phyloP scores from a whole-genome alignment of 35 echinoderm and acorn worm species.

The Patiria miniata region DNA sequence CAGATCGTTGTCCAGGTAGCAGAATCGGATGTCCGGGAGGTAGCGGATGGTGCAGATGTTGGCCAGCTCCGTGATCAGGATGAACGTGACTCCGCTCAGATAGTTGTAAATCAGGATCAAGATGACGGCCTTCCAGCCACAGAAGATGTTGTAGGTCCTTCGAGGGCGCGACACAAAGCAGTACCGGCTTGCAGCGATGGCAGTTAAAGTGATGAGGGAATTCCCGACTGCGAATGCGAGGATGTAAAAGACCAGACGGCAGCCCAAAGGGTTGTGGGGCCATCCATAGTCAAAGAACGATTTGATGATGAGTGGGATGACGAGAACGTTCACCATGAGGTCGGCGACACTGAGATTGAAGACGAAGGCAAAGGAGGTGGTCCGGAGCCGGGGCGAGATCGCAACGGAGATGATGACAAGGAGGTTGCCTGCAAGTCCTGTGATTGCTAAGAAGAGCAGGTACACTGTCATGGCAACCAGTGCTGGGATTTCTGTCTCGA shows the following conservation, averaged over 20 bases:
- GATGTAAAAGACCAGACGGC: conserved; percentile 44
- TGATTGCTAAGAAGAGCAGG: conserved; percentile 7
- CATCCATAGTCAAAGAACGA: conserved; percentile 41
- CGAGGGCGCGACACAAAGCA: background rate
- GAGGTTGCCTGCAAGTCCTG: conserved; percentile 56
- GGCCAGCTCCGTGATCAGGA: conserved; percentile 35
- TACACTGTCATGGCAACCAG: background rate
- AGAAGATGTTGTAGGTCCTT: conserved; percentile 1
- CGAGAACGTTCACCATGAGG: conserved; percentile 5
- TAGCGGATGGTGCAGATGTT: conserved; percentile 30
- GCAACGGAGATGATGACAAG: conserved; percentile 52
- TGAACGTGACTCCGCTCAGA: background rate
- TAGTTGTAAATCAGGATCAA: background rate
- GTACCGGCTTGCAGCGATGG: conserved; percentile 54
- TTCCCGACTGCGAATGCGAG: conserved; percentile 33
- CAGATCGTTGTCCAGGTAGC: conserved; percentile 19
- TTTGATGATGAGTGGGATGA: conserved; percentile 2
- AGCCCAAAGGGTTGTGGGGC: conserved; percentile 22
- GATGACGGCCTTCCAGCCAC: background rate
- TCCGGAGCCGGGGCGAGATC: background rate
- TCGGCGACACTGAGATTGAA: conserved; percentile 31
- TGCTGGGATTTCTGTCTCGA: no score
- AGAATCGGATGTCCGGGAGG: conserved; percentile 20
- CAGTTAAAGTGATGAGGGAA: conserved; percentile 44
- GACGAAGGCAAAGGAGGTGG: conserved; percentile 21